These are phyloP conservation scores for Polydrusus cervinus DNA, from an alignment of 2,888 invertebrate species.

Conservation along the genomic window DNA sequence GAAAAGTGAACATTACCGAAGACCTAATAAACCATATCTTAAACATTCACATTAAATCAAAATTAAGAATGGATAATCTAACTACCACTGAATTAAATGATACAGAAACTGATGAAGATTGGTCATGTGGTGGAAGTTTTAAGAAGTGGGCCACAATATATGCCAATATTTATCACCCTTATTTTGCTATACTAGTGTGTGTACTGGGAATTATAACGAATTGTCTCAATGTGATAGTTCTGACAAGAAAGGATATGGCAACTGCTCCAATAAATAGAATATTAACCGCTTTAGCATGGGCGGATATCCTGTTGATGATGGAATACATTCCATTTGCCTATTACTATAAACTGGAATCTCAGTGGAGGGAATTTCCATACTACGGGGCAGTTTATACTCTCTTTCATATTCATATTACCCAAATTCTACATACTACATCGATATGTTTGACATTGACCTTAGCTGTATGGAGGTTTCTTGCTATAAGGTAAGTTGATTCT, in stretches of 20 bases:
- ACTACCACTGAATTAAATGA: constrained; percentile 15
- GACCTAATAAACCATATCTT: constrained; percentile 19
- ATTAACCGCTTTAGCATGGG: constrained; percentile 88
- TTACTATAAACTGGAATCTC: constrained; percentile 78
- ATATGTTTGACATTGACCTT: constrained; percentile 86
- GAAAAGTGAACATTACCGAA: constrained; percentile 19
- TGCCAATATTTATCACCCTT: constrained; percentile 83
- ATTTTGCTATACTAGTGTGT: constrained; percentile 88
- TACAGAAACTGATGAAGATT: constrained; percentile 12
- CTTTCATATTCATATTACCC: constrained; percentile 88
- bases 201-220: constrained; percentile 91
- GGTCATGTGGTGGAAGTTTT: constrained; percentile 60
- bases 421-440: constrained; percentile 87
- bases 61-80: constrained; percentile 10
- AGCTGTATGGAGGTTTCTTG: constrained; percentile 91
- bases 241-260: constrained; percentile 87
- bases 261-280: constrained; percentile 90
- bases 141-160: constrained; percentile 77
- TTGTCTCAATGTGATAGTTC: constrained; percentile 88
- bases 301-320: constrained; percentile 92
- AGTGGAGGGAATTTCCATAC: constrained; percentile 80
- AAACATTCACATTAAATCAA: constrained; percentile 10
- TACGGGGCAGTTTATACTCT: constrained; percentile 83
- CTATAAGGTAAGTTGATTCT: constrained; percentile 79
- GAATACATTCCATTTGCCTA: constrained; percentile 86